Conservation (phyloP, 1,140 invertebrate species). For the Caenorhabditis tropicalis region DNA sequence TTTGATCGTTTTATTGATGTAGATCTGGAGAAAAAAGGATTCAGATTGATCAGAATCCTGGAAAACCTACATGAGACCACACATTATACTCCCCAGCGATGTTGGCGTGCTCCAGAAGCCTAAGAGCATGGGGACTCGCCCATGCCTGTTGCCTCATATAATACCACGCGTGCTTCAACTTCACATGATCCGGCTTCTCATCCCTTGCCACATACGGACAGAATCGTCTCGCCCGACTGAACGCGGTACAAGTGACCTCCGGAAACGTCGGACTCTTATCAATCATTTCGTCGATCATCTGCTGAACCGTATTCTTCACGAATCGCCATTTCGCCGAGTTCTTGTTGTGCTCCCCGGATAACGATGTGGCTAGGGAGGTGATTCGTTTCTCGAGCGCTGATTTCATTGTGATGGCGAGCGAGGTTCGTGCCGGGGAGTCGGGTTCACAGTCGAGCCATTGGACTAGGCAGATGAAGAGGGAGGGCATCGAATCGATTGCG, state of each 20-base stretch:
- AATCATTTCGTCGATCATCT: neutral
- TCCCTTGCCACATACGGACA: neutral
- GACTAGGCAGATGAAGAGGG: neutral
- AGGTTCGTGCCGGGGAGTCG: neutral
- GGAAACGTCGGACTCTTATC: neutral
- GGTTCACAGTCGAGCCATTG: neutral
- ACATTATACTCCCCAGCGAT: neutral
- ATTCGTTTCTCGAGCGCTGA: neutral
- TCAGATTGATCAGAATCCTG: too few relatives aligned
- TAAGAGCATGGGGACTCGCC: conserved; percentile 1
- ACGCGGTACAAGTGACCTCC: neutral
- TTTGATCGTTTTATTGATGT: neutral
- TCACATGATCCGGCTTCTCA: neutral
- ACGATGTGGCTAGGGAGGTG: neutral
- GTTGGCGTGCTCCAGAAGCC: neutral
- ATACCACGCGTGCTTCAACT: neutral
- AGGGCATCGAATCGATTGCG: neutral
- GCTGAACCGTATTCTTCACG: neutral
- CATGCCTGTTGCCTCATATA: neutral
- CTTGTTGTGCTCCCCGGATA: neutral
- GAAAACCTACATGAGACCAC: conserved; percentile 25
- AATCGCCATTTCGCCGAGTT: neutral
- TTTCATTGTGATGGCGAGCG: neutral
- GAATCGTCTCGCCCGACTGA: neutral
- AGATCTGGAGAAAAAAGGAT: neutral